Base-by-base conservation (phyloP, 2,797 vertebrate species). In the Tenualosa ilisha region DNA sequence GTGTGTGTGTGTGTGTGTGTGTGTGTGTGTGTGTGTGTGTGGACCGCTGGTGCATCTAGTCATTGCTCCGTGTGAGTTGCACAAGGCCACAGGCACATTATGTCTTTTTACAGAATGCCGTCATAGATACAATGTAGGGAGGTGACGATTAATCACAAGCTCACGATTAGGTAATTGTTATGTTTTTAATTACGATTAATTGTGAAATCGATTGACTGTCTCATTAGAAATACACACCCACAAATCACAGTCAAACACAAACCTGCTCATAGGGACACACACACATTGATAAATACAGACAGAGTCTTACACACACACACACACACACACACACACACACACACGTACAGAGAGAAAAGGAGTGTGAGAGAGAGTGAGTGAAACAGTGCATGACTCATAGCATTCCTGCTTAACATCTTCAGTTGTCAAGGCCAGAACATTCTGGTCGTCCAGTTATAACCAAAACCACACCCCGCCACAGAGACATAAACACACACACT, bases 321-420 rank as follows among this genome's bases (percentile, higher is more conserved):
- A 72, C 65, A 75, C 31, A 75, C 26, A 43, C 68, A 43, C 68
- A 75, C 13, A 43, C 11, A 13, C 6, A 31, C 15, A 75, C 37
- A 79, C 15, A 40, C 12, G 17, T 3, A 43, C 24, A 72, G 65
- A 15, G 50, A 51, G 9, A 51, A 12, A 51, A 9, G 11, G 20
- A 31, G 3, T 31, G 59, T 15, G 65, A 15, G 72, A 20, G 37
- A 22, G 1, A 46, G 59, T 15, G 31, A 15, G 72, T 22, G 31
- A 79, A 3, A 46, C 15, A 79, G 72, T 79, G 17, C 1, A 46
- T 79, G 72, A 79, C 37, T 46, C 72, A 79, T 43, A 46, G 72
- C 37, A 79, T 43, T 79, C 37, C 72, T 46, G 72, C 72, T 46
- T 79, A 40, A 79, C 72, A 79, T 79, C 40, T 79, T 79, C 40